phyloP scores from a whole-genome alignment of 1,140 invertebrate genomes.

The Hycleus phaleratus region DNA sequence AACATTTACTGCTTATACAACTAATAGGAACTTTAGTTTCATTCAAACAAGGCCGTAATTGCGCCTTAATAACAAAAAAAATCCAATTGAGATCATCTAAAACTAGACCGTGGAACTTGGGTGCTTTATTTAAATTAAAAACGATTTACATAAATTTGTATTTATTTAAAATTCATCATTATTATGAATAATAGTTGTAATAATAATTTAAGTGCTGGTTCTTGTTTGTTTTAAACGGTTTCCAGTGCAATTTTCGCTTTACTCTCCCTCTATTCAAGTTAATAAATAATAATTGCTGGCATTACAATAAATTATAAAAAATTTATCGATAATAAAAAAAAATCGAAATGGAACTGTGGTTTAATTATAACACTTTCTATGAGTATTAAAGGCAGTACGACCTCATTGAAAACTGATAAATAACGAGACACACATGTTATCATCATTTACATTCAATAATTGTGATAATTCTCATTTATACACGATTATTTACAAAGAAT shows the following conservation, averaged over 20 bases:
- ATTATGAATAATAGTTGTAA: slow-evolving; percentile 2
- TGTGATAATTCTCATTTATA: too few relatives aligned
- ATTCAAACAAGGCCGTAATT: slow-evolving; percentile 14
- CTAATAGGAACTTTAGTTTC: slow-evolving; percentile 40
- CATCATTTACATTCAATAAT: too few relatives aligned
- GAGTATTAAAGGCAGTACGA: too few relatives aligned
- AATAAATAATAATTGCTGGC: slow-evolving; percentile 2
- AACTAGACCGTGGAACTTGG: neutral
- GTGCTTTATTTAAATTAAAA: neutral
- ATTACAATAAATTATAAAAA: slow-evolving; percentile 4
- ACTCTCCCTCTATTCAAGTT: slow-evolving; percentile 1
- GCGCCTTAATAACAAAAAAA: slow-evolving; percentile 1
- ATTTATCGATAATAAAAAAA: slow-evolving; percentile 7
- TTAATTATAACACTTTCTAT: too few relatives aligned
- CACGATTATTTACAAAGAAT: too few relatives aligned
- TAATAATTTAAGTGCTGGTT: slow-evolving; percentile 10
- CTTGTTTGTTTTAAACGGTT: neutral
- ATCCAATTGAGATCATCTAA: slow-evolving; percentile 4
- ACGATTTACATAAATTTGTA: slow-evolving; percentile 4
- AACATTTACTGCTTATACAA: slow-evolving; percentile 19
- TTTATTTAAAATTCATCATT: slow-evolving; percentile 2
- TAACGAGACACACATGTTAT: too few relatives aligned
- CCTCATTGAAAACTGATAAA: too few relatives aligned
- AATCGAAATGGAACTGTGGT: neutral
- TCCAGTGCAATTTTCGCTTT: neutral